These are phyloP conservation scores for Drosophila antonietae DNA, from an alignment of 2,888 invertebrate species.

Conservation along the genomic window DNA sequence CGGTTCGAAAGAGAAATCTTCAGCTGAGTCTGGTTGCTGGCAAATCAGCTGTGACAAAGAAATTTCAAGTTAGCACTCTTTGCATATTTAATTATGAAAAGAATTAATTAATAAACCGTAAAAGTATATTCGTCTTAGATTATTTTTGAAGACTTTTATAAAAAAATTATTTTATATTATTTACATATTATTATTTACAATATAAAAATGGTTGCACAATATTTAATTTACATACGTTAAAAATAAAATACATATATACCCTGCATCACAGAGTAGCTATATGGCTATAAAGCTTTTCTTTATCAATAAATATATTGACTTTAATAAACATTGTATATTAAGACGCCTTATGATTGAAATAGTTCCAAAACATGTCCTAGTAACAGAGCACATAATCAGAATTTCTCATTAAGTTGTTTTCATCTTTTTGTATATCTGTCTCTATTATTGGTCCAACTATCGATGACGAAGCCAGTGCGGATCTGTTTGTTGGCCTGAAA, in stretches of 20 bases:
- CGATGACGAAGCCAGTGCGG: conserved; percentile 21
- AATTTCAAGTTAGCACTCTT: background rate
- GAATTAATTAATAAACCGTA: background rate
- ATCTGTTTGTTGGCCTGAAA: conserved; percentile 1
- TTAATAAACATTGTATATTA: too few relatives aligned
- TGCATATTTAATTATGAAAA: background rate
- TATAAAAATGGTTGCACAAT: too few relatives aligned
- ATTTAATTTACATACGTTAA: too few relatives aligned
- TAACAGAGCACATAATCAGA: background rate
- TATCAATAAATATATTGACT: too few relatives aligned
- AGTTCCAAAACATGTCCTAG: background rate
- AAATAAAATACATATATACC: too few relatives aligned
- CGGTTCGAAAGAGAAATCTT: background rate
- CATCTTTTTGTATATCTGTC: background rate
- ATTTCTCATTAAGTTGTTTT: background rate
- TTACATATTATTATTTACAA: too few relatives aligned
- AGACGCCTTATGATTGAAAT: too few relatives aligned
- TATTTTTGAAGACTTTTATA: too few relatives aligned
- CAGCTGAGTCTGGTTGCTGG: background rate
- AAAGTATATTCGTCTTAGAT: background rate
- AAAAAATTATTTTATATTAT: too few relatives aligned
- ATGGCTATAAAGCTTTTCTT: too few relatives aligned
- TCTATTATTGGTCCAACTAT: conserved; percentile 25
- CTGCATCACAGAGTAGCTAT: too few relatives aligned
- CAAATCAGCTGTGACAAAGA: background rate